Evolutionary conservation across 2,888 invertebrate genomes (phyloP), one percentile per base, ranked within the genome.

Genomic region (Coelinius sp.): DNA sequence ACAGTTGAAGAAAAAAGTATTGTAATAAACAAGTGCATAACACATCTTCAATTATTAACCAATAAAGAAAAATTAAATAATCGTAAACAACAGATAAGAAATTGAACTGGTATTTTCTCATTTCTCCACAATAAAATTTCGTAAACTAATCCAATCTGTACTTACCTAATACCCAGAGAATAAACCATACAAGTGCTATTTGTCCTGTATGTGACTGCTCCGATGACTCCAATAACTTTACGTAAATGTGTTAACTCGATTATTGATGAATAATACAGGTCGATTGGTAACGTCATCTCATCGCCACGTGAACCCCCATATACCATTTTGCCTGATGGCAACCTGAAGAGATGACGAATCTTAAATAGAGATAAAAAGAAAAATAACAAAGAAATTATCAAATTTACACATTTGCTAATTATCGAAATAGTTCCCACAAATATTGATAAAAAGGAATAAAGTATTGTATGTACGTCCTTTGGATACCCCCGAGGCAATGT

Each of bases 171-270:
- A 20, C 31, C 20, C 31, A 31, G 59, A 10, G 14, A 31, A 81
- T 4, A 84, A 83, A 81, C 81, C 83, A 68, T 81, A 80, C 63
- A 70, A 78, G 72, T 75, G 73, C 66, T 62, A n/a, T 49, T n/a
- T 69, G 59, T 59, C 24, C 63, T 68, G 66, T 62, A 52, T 69
- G 73, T 52, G 68, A 68, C 77, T 76, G 75, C 77, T 70, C 79
- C 78, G 73, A 74, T 79, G 78, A 78, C 78, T 78, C 74, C 79
- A 83, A 83, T 80, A 59, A 77, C 78, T 77, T 84, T 83, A 85
- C 81, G 82, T 82, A 83, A 84, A 84, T 72, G 81, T 76, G 81
- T 59, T 83, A 81, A 85, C 75, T 80, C 78, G 76, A 84, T 83
- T 83, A 79, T 65, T 71, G 49, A 20, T 14, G 59, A 35, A 14